Evolutionary conservation across 1,140 invertebrate genomes (phyloP).

Genomic region (Cheumatopsyche charites): DNA sequence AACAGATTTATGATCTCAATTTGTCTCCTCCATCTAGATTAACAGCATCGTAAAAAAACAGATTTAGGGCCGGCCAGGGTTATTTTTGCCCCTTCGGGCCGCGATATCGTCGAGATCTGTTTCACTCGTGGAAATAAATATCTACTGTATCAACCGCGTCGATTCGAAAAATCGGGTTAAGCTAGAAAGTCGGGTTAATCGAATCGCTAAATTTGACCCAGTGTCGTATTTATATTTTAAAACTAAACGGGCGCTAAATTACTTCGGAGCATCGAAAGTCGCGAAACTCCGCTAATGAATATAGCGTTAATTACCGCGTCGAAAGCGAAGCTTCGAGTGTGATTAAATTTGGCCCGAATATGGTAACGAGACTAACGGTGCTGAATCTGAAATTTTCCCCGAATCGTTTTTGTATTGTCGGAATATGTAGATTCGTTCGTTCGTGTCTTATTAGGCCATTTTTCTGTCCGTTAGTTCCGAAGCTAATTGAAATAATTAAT

Average conservation of each 20-base stretch:
- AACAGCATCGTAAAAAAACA: slow-evolving; percentile 16
- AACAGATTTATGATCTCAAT: slow-evolving; percentile 28
- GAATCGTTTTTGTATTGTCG: no score
- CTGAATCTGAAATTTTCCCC: slow-evolving; percentile 9
- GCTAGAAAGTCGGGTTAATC: no score
- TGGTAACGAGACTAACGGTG: slow-evolving; percentile 17
- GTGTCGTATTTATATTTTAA: no score
- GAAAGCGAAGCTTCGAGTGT: slow-evolving; percentile 23
- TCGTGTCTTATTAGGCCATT: no score
- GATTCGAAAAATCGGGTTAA: slow-evolving; percentile 7
- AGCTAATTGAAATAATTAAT: no score
- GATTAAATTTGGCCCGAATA: slow-evolving; percentile 23
- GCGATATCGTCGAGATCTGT: slow-evolving; percentile 17
- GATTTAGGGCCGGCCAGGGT: slow-evolving; percentile 6
- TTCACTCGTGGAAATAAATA: slow-evolving; percentile 11
- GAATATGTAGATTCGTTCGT: no score
- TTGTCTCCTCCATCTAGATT: slow-evolving; percentile 26
- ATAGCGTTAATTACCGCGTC: slow-evolving; percentile 23
- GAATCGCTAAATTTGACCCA: no score
- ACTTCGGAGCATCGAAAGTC: slow-evolving; percentile 18
- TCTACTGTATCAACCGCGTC: slow-evolving; percentile 6
- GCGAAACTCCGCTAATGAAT: slow-evolving; percentile 21
- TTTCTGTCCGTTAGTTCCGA: no score
- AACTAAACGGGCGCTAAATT: no score
- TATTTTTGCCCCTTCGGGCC: slow-evolving; percentile 12